A percentile compares a stretch with the other conserved stretches of the same genome.
Evolutionary conservation across 2,797 vertebrate genomes (phyloP).

Genomic region (Perdix hodgsoniae): DNA sequence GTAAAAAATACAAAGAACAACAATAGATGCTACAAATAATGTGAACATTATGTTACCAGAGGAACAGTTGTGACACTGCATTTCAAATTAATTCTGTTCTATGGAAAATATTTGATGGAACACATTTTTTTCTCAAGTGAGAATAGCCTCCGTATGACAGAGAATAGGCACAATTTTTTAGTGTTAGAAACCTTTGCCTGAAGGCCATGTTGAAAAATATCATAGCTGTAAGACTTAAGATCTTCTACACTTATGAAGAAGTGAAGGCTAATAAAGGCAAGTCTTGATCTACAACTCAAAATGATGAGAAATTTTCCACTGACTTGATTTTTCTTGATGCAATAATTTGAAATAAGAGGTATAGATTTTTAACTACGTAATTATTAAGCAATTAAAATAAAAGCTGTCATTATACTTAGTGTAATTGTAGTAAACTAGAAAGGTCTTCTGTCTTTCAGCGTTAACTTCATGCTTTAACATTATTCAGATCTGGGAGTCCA

Average conservation of each 20-base stretch:
- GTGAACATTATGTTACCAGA: not conserved
- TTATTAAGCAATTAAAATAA: not conserved
- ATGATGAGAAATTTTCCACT: not conserved
- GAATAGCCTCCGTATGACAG: not conserved
- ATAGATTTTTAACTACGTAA: not conserved
- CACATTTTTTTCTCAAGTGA: not conserved
- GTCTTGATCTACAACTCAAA: not conserved
- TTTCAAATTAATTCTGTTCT: slow-evolving; percentile 13
- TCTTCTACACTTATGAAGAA: not conserved
- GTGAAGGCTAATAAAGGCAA: not conserved
- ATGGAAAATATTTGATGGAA: not conserved
- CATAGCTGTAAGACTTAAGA: not conserved
- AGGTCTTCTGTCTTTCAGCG: not conserved
- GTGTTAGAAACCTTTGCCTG: not conserved
- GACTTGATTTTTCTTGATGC: not conserved
- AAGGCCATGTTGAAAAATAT: not conserved
- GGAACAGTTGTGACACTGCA: not conserved
- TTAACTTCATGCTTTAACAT: not conserved
- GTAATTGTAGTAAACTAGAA: not conserved
- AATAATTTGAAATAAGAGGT: not conserved
- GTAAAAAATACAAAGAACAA: slow-evolving; percentile 4
- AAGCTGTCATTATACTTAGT: not conserved
- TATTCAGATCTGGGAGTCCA: not conserved
- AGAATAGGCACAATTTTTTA: not conserved
- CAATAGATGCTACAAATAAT: slow-evolving; percentile 3